phyloP scores from a whole-genome alignment of 1,140 invertebrate genomes.

The Lepidotrigona ventralis region DNA sequence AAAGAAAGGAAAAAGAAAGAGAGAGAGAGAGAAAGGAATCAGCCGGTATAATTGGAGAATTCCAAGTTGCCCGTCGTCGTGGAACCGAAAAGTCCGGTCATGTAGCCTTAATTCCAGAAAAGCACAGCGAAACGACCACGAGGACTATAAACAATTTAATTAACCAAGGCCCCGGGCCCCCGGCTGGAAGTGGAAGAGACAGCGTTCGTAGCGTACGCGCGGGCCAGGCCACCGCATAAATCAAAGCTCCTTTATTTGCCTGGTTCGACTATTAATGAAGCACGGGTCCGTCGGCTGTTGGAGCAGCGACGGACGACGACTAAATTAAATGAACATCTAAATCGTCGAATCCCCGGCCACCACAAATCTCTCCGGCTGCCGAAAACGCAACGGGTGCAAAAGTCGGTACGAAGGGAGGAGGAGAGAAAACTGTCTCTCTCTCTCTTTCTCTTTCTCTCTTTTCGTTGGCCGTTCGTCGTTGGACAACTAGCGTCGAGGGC shows the following conservation, averaged over 20 bases:
- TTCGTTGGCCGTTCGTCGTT: background rate
- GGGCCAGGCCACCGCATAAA: conserved; percentile 50
- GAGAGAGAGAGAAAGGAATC: background rate
- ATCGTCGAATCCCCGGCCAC: conserved; percentile 57
- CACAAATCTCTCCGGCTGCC: conserved; percentile 62
- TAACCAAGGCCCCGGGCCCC: conserved; percentile 2
- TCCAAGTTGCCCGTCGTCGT: background rate
- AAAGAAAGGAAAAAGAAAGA: too few relatives aligned
- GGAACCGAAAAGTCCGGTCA: background rate
- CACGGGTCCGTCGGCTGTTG: conserved; percentile 40
- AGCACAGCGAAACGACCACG: conserved; percentile 13
- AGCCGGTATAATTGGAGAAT: conserved; percentile 5
- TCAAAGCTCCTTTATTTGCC: conserved; percentile 55
- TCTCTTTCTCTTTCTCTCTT: background rate
- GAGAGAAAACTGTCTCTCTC: background rate
- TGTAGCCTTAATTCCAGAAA: conserved; percentile 44
- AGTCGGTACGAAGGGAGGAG: background rate
- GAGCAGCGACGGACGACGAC: conserved; percentile 55
- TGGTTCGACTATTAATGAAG: conserved; percentile 59
- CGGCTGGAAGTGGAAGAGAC: conserved; percentile 5
- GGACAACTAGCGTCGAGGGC: conserved; percentile 44
- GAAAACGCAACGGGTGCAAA: conserved; percentile 62
- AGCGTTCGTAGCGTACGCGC: conserved; percentile 32
- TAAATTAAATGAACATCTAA: conserved; percentile 67
- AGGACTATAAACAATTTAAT: conserved; percentile 49